Evolutionary conservation across 2,888 invertebrate genomes (phyloP).

Genomic region (Leucania comma): DNA sequence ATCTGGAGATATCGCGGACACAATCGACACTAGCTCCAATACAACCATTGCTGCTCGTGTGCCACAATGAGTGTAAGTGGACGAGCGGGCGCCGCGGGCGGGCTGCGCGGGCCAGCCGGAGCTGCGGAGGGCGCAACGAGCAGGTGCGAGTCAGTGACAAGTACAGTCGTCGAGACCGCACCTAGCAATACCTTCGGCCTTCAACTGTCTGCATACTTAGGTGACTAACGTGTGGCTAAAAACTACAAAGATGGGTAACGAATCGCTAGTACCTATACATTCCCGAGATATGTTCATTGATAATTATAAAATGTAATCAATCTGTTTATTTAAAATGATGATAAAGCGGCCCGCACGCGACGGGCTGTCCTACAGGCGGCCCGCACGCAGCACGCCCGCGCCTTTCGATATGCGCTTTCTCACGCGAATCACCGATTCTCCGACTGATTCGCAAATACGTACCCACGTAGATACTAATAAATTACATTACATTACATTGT

Average conservation of each 20-base stretch:
- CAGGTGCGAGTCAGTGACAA: neutral
- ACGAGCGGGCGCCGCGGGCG: neutral
- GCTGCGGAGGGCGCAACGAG: no score
- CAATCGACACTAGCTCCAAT: constrained; percentile 37
- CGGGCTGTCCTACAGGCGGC: neutral
- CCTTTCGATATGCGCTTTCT: neutral
- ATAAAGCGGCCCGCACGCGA: no score
- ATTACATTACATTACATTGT: constrained; percentile 5
- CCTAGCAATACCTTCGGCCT: neutral
- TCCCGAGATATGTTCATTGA: no score
- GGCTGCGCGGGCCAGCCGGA: neutral
- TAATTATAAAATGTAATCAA: no score
- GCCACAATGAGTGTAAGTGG: neutral
- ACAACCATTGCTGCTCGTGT: constrained; percentile 11
- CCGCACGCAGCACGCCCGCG: neutral
- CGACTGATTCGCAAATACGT: neutral
- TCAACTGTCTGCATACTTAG: neutral
- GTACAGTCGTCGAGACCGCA: neutral
- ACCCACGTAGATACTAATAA: neutral
- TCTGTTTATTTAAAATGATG: no score
- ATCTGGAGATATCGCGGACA: constrained; percentile 50
- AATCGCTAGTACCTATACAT: no score
- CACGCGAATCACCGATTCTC: neutral
- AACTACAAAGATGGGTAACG: neutral
- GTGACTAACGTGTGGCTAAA: neutral